Conservation (phyloP, 2,797 vertebrate genomes). For the Etheostoma nigrum region DNA sequence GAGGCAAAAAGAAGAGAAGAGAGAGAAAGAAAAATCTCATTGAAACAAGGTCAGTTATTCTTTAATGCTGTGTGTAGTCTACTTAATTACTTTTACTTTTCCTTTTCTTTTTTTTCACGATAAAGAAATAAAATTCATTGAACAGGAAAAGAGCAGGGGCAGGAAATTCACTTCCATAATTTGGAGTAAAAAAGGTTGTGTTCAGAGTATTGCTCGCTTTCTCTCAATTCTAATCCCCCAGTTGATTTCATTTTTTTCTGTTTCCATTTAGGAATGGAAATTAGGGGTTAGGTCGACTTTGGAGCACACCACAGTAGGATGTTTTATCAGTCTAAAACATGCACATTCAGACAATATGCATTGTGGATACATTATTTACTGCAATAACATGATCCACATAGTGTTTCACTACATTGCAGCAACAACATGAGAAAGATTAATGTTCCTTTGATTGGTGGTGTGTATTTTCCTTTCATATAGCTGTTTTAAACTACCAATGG, state of each 20-base stretch:
- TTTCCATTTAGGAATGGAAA: constrained; percentile 55
- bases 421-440: background rate
- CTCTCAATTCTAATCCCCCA: constrained; percentile 22
- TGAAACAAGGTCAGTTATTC: constrained; percentile 44
- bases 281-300: constrained; percentile 30
- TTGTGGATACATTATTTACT: constrained; percentile 5
- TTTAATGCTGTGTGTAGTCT: constrained; percentile 25
- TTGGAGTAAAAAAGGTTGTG: constrained; percentile 16
- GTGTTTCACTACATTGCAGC: background rate
- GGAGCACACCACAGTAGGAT: constrained; percentile 12
- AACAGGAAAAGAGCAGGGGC: constrained; percentile 12
- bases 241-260: constrained; percentile 24
- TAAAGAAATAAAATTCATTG: constrained; percentile 25
- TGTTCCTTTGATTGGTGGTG: background rate
- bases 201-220: constrained; percentile 8
- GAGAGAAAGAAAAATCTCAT: constrained; percentile 28
- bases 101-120: background rate
- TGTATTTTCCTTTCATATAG: background rate
- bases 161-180: constrained; percentile 41
- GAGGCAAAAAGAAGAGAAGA: constrained; percentile 2
- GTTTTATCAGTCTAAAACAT: constrained; percentile 17
- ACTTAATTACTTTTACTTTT: constrained; percentile 28
- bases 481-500: background rate
- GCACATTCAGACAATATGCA: constrained; percentile 12
- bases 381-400: background rate